Evolutionary conservation across 2,888 invertebrate species (phyloP).

Genomic region (Anticlea derivata): DNA sequence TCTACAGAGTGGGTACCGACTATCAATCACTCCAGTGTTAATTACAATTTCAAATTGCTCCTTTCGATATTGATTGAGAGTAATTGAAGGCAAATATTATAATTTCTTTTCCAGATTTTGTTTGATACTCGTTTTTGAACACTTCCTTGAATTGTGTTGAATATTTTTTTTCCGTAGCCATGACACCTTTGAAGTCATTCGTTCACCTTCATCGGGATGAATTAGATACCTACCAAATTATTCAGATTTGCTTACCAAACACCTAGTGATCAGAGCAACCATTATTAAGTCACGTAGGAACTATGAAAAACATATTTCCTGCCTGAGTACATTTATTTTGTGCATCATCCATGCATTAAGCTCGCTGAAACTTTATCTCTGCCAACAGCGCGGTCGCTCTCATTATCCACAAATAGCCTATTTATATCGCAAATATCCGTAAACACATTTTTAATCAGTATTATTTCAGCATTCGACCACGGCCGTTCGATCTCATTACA

Average conservation of each 20-base stretch:
- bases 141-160: background rate
- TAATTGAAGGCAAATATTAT: slow-evolving; percentile 48
- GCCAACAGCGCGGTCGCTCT: background rate
- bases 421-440: slow-evolving; percentile 22
- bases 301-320: no score
- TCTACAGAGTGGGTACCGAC: slow-evolving; percentile 36
- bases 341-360: no score
- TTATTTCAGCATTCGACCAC: slow-evolving; percentile 41
- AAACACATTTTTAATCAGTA: slow-evolving; percentile 43
- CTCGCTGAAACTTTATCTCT: slow-evolving; percentile 18
- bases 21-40: slow-evolving; percentile 68
- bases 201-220: no score
- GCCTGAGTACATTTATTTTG: no score
- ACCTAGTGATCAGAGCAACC: no score
- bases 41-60: slow-evolving; percentile 72
- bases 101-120: background rate
- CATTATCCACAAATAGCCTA: slow-evolving; percentile 14
- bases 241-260: no score
- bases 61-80: slow-evolving; percentile 56
- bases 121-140: no score
- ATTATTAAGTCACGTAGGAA: no score
- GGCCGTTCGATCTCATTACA: slow-evolving; percentile 51
- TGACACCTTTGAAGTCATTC: no score
- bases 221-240: no score
- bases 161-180: background rate